Base-by-base conservation (phyloP, 2,888 invertebrate species). In the Odontocolon sp. region DNA sequence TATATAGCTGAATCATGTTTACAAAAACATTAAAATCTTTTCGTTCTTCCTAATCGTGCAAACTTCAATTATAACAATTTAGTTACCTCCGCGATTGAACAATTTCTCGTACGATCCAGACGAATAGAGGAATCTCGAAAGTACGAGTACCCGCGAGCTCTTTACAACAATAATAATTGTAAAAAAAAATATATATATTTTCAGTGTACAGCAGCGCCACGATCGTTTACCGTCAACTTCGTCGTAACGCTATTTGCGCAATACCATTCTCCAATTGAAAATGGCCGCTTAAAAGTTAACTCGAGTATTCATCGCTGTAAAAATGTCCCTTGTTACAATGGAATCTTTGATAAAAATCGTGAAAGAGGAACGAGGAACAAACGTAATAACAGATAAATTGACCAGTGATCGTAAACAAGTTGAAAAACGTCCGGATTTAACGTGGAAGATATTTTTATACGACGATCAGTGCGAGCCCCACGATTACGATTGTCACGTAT, bases 201-300 rank as follows among this genome's bases (percentile, higher is more conserved):
- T 26, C 16, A 33, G 33, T n/a, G 2, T 9, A 16, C 9, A 23
- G 31, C 23, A 52, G 18, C 14, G 50, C 59, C 59, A 36, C n/a
- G n/a, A n/a, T n/a, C n/a, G n/a, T n/a, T n/a, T n/a, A n/a, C n/a
- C n/a, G n/a, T n/a, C n/a, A n/a, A n/a, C n/a, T n/a, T n/a, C n/a
- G n/a, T n/a, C n/a, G n/a, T 36, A 8, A 42, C 16, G 6, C 40
- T 3, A 23, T 28, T 70, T 75, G 63, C 36, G 67, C 52, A 67
- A 69, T 56, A 42, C 31, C 68, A 72, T 80, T 77, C 40, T 54
- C 38, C 14, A 82, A 78, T 78, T 84, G 81, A 88, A 88, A 84
- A 88, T 88, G 88, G 88, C 88, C 80, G 87, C 87, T 83, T 88
- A 71, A 87, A 82, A 82, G 82, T 82, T 77, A 52, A 80, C 36